phyloP scores from a whole-genome alignment of 2,888 invertebrate species.

The Leptinotarsa haldemani region DNA sequence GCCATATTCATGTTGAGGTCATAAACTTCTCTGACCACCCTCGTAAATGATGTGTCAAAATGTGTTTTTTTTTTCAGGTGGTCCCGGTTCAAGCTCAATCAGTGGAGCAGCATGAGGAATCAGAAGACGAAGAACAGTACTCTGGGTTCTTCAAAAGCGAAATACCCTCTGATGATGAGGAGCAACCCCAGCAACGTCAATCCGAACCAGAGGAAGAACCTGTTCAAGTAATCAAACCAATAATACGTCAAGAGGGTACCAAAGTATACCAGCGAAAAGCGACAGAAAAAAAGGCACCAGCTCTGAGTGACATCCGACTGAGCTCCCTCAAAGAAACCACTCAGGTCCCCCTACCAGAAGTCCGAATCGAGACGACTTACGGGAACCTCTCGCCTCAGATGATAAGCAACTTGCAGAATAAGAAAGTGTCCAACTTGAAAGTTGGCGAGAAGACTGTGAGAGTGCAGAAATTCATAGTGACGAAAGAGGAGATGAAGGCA shows the following conservation, averaged over 20 bases:
- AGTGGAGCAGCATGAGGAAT: constrained; percentile 49
- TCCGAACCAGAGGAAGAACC: constrained; percentile 43
- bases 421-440: constrained; percentile 63
- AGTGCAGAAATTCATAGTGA: constrained; percentile 76
- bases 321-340: constrained; percentile 10
- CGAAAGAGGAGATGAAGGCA: constrained; percentile 75
- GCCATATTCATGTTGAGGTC: too few relatives aligned
- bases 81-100: not conserved
- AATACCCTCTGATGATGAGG: constrained; percentile 55
- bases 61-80: not conserved
- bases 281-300: constrained; percentile 22
- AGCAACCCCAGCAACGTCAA: constrained; percentile 25
- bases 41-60: too few relatives aligned
- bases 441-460: constrained; percentile 73
- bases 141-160: constrained; percentile 65
- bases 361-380: constrained; percentile 16
- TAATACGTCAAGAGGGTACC: constrained; percentile 63
- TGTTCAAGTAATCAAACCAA: constrained; percentile 60
- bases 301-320: not conserved
- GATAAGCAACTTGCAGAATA: constrained; percentile 44
- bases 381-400: constrained; percentile 42
- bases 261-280: constrained; percentile 55
- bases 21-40: too few relatives aligned
- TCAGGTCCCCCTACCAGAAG: not conserved
- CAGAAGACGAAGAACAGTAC: constrained; percentile 58